Base-by-base conservation (phyloP, 2,113 vertebrate genomes). In the Myocastor coypus region DNA sequence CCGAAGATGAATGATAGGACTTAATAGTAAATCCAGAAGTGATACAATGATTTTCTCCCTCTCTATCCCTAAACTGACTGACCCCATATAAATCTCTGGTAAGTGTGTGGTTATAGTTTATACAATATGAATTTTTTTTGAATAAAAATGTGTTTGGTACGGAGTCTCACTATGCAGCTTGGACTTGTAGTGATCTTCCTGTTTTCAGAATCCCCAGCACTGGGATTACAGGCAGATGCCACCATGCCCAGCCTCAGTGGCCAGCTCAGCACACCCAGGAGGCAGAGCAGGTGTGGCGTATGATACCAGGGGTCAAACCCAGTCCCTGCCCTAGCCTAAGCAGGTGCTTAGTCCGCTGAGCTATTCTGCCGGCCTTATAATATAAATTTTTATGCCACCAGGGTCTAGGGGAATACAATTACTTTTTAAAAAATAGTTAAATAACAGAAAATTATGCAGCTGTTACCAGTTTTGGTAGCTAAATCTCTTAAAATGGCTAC, bases 331-430 rank as follows among this genome's bases (percentile, higher is more conserved):
- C 55, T 57, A 19, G 14, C 17, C 55, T 57, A 57, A 57, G 17
- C 4, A 57, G 55, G 17, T 57, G 16, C 16, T 57, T 17, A 57
- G 55, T 57, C 16, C 14, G 17, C 16, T 57, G 55, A 57, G 55
- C 55, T 57, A 57, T 57, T 16, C 16, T 57, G 55, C 0, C 16
- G 55, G 55, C 55, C 55, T 16, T 59, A 85, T 88, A 87, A 59
- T 84, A 61, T 55, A 94, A 87, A 91, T 30, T 84, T 20, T 59
- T 69, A 86, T 75, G 57, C 19, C 37, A 78, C 68, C 40, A 91
- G 12, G 88, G 6, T 28, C 10, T 16, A 88, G 19, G n/a, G 16
- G 34, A 12, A 64, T 90, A 83, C 28, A 75, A 30, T 80, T 59
- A 80, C 6, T 77, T 61, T 83, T 7, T 71, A 85, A 13, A 89